Evolutionary conservation across 2,888 invertebrate species (phyloP), one percentile per base, ranked within the genome.

Genomic region (Acheta domesticus): DNA sequence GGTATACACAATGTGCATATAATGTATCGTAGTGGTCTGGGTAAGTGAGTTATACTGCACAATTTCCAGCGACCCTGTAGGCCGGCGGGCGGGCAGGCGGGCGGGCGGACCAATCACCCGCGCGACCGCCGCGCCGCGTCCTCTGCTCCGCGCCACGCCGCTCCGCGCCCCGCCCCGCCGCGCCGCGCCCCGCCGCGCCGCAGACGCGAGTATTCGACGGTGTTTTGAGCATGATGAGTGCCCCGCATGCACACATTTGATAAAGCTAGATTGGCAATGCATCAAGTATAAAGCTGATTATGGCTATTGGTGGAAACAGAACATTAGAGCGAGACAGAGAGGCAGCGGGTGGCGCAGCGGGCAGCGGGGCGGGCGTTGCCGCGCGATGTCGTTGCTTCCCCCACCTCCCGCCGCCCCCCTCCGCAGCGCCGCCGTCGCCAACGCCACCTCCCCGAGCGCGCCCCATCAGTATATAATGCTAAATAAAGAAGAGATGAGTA

Each of bases 231-330:
- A 48, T 75, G 48, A 48, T 75, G 36, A 20, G 78, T 49, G 48
- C 49, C 49, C 75, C 81, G 79, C 79, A 79, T 82, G 82, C 80
- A 77, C 62, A 77, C 80, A 79, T 80, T 82, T 79, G 82, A 82
- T 82, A 82, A 82, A 82, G 82, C 81, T 79, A 81, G 80, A 81
- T 81, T 81, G 81, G 80, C 81, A 80, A 82, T 82, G 82, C 79
- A 82, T 82, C 82, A 81, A 80, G 79, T 79, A 81, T 77, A 80
- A 82, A 82, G 82, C 81, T 81, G 82, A 82, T 82, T 81, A 82
- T 81, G 81, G 62, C 62, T 62, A 49, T 20, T 75, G 49, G 76
- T 48, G 75, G 48, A 62, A 62, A 62, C 62, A 62, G 62, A 62
- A 62, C 62, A 62, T 62, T 62, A 62, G 62, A 62, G 62, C 62